Evolutionary conservation across 2,888 invertebrate genomes (phyloP).

Genomic region (Troglohyphantes excavatus): DNA sequence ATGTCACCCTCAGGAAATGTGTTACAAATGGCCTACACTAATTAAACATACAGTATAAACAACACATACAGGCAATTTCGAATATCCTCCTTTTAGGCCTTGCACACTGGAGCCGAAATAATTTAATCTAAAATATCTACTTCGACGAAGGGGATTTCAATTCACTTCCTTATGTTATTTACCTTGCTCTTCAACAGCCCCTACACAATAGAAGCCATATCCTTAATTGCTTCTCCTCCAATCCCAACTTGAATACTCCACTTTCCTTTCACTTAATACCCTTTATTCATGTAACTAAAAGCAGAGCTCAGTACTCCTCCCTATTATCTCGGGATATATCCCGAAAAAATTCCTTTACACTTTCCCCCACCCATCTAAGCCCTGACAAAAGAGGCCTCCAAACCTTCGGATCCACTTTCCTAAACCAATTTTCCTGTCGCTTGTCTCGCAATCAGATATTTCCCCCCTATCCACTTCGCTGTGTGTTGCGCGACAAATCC

Average conservation of each 20-base stretch:
- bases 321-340: neutral
- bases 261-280: neutral
- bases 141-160: too few relatives aligned
- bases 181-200: too few relatives aligned
- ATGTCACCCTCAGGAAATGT: too few relatives aligned
- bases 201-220: neutral
- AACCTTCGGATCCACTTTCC: constrained; percentile 33
- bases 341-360: constrained; percentile 12
- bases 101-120: too few relatives aligned
- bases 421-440: constrained; percentile 52
- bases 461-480: neutral
- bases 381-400: neutral
- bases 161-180: too few relatives aligned
- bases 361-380: constrained; percentile 4
- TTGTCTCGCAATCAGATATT: constrained; percentile 49
- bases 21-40: too few relatives aligned
- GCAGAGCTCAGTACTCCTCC: neutral
- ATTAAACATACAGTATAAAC: too few relatives aligned
- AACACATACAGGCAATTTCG: too few relatives aligned
- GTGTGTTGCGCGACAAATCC: constrained; percentile 38
- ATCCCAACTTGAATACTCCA: neutral
- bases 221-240: neutral
- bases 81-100: too few relatives aligned
- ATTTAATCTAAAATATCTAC: too few relatives aligned
- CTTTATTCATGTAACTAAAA: neutral